Base-by-base conservation (phyloP, 2,797 vertebrate genomes). In the Rhinogobio ventralis region DNA sequence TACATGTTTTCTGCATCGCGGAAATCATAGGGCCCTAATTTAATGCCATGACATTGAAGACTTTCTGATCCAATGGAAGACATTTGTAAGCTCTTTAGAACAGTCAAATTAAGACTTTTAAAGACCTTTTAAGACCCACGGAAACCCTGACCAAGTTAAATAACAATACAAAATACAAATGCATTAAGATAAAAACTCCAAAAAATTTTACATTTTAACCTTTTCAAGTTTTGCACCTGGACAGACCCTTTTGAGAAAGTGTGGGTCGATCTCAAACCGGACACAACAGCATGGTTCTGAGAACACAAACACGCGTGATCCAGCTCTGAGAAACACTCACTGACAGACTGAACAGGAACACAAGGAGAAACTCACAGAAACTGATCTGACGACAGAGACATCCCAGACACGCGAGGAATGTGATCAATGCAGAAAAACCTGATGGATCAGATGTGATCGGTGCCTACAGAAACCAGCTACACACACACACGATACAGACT, bases 371-470 rank as follows among this genome's bases (percentile, higher is more conserved):
- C 3, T 10, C 36, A 30, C 17, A 82, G 53, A 82, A 74, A 73
- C 81, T 33, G 55, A n/a, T 45, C 68, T 33, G 68, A 71, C 71
- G 33, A 55, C n/a, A 79, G 19, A 62, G 75, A 83, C 71, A 75
- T 75, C 60, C 7, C 17, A 74, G 49, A 67, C 5, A 0, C 7
- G 36, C 3, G 7, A 78, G 90, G 92, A 94, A 95, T 94, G 87
- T 28, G 74, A 92, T 66, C 83, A 89, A 94, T 93, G 94, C 88
- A 90, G 93, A 83, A 88, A 90, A 94, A 94, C 94, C 91, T 53
- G 83, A 77, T 1, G n/a, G 46, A 51, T 53, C 28, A 53, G 39
- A 45, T 36, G 66, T 5, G 66, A 81, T 36, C 11, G 2, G 20
- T 14, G 19, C 19, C 4, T 53, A 7, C 60, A 67, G 46, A 83